Evolutionary conservation across 2,888 invertebrate species (phyloP).

Genomic region (Stomorhina lunata): DNA sequence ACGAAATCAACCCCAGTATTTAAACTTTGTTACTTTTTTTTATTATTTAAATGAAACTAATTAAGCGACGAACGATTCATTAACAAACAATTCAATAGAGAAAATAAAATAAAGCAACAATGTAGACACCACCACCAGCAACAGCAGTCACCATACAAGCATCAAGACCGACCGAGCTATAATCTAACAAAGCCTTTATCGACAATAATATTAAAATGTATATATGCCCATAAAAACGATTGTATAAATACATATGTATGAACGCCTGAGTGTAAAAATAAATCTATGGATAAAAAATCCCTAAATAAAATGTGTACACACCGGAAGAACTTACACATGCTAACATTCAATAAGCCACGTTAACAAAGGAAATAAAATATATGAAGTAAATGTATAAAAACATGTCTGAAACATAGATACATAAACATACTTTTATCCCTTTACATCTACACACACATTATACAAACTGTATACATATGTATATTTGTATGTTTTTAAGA

Average conservation of each 20-base stretch:
- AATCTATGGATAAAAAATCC: conserved; percentile 5
- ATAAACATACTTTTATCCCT: neutral
- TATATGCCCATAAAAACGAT: no score
- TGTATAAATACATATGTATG: neutral
- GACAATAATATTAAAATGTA: conserved; percentile 5
- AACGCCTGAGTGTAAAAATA: neutral
- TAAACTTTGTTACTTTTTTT: neutral
- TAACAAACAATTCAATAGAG: conserved; percentile 17
- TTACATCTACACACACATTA: neutral
- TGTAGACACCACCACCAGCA: neutral
- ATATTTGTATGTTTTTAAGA: neutral
- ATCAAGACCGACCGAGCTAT: neutral
- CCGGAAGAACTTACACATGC: neutral
- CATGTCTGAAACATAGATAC: neutral
- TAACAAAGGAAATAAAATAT: conserved; percentile 45
- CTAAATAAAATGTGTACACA: neutral
- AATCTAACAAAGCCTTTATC: conserved; percentile 6
- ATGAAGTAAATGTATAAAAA: conserved; percentile 25
- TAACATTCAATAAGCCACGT: conserved; percentile 36
- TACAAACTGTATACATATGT: neutral
- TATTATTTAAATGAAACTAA: conserved; percentile 28
- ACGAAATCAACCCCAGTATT: neutral
- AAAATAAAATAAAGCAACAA: neutral
- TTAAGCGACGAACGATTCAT: conserved; percentile 39
- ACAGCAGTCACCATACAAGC: neutral